A percentile compares a stretch with the other conserved stretches of the same genome.
These are phyloP conservation scores for Sialis lutaria DNA, from an alignment of 2,888 invertebrate genomes.

Conservation along the genomic window DNA sequence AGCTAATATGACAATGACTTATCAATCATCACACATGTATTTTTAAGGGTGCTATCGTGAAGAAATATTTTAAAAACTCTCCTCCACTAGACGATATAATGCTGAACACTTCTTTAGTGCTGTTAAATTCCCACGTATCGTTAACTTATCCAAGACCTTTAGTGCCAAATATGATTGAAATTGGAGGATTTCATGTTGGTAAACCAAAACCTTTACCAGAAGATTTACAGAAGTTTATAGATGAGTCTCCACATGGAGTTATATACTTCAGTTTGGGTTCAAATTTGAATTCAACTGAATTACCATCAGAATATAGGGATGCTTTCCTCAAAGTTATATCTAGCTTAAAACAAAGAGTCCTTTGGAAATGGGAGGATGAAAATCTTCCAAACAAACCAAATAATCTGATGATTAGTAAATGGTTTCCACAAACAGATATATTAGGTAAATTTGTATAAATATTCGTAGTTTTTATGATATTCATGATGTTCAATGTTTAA, in stretches of 20 bases:
- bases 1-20: constrained; percentile 6
- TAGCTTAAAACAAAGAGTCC: not conserved
- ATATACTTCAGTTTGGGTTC: constrained; percentile 23
- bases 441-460: constrained; percentile 8
- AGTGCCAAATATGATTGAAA: constrained; percentile 27
- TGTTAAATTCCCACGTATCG: constrained; percentile 18
- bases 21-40: constrained; percentile 8
- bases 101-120: constrained; percentile 13
- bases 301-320: constrained; percentile 14
- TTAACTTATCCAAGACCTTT: constrained; percentile 29
- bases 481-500: not conserved
- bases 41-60: constrained; percentile 10
- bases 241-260: constrained; percentile 17
- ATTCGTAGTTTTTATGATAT: constrained; percentile 10
- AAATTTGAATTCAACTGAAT: constrained; percentile 14
- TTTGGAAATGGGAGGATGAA: constrained; percentile 4
- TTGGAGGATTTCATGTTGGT: constrained; percentile 18
- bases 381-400: not conserved
- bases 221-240: constrained; percentile 17
- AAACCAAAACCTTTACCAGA: constrained; percentile 5
- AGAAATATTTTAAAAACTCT: constrained; percentile 13
- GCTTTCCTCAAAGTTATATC: constrained; percentile 2
- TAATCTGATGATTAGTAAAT: constrained; percentile 1
- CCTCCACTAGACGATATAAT: constrained; percentile 9
- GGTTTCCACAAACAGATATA: constrained; percentile 3